phyloP scores from a whole-genome alignment of 1,140 invertebrate genomes.

The Drosophila novamexicana region DNA sequence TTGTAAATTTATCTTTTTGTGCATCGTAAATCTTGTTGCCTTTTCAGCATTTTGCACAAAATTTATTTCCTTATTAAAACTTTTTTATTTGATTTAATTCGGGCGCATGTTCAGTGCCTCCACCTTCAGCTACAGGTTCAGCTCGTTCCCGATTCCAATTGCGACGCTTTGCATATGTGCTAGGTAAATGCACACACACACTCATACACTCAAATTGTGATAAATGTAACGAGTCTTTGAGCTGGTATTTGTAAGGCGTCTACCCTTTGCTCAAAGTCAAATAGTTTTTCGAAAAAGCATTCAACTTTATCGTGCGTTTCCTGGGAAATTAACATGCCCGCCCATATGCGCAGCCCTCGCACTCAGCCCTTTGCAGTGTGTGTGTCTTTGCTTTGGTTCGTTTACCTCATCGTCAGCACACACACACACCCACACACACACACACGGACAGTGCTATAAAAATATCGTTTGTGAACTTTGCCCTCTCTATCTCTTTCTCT shows the following conservation, averaged over 20 bases:
- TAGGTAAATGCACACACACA: slow-evolving; percentile 37
- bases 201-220: slow-evolving; percentile 52
- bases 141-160: slow-evolving; percentile 12
- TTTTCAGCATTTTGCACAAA: slow-evolving; percentile 72
- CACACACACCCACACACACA: neutral
- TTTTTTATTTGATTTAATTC: slow-evolving; percentile 72
- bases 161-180: slow-evolving; percentile 24
- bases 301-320: slow-evolving; percentile 82
- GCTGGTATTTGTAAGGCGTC: slow-evolving; percentile 33
- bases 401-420: slow-evolving; percentile 28
- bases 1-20: slow-evolving; percentile 73
- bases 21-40: slow-evolving; percentile 80
- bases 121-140: neutral
- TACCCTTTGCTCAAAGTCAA: slow-evolving; percentile 65
- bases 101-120: slow-evolving; percentile 39
- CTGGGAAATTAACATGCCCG: slow-evolving; percentile 77
- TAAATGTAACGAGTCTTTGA: slow-evolving; percentile 65
- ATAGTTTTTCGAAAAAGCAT: slow-evolving; percentile 79
- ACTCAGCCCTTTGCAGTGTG: neutral
- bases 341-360: neutral
- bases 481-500: neutral
- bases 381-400: slow-evolving; percentile 51
- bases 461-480: slow-evolving; percentile 55
- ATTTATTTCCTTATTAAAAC: slow-evolving; percentile 81
- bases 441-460: slow-evolving; percentile 54